These are phyloP conservation scores for Nymphicus hollandicus DNA, from an alignment of 2,113 vertebrate genomes.

Conservation along the genomic window DNA sequence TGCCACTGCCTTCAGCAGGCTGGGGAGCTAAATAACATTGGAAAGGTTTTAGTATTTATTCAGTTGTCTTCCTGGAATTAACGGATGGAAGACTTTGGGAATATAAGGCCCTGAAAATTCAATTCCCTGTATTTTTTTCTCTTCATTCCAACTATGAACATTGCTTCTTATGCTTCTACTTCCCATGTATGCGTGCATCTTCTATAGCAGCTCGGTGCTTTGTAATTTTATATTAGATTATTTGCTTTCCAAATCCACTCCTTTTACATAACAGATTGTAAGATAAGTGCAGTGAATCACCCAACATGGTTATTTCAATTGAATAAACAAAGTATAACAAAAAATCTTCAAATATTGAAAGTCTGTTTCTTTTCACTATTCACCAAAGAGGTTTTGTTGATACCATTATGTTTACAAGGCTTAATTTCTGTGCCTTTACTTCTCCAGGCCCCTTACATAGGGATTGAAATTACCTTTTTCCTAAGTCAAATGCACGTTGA, in stretches of 20 bases:
- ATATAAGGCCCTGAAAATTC: neutral
- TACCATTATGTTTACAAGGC: neutral
- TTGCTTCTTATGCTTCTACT: neutral
- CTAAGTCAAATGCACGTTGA: neutral
- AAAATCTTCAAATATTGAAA: neutral
- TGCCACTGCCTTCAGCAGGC: accelerated
- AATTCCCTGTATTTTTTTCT: neutral
- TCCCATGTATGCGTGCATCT: neutral
- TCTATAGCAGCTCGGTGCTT: neutral
- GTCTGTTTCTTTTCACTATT: neutral
- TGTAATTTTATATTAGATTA: neutral
- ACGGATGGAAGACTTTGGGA: accelerated
- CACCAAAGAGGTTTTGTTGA: neutral
- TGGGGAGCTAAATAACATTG: neutral
- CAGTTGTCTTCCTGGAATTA: neutral
- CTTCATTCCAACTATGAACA: neutral
- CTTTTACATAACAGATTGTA: neutral
- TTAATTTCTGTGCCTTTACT: neutral
- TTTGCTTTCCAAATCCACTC: neutral
- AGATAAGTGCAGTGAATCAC: neutral
- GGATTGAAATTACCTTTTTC: neutral
- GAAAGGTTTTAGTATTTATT: neutral
- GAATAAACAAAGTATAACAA: neutral
- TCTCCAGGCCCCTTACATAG: neutral
- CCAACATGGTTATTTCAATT: neutral